These are phyloP conservation scores for Tetranychus truncatus DNA, from an alignment of 2,888 invertebrate species.

Conservation along the genomic window DNA sequence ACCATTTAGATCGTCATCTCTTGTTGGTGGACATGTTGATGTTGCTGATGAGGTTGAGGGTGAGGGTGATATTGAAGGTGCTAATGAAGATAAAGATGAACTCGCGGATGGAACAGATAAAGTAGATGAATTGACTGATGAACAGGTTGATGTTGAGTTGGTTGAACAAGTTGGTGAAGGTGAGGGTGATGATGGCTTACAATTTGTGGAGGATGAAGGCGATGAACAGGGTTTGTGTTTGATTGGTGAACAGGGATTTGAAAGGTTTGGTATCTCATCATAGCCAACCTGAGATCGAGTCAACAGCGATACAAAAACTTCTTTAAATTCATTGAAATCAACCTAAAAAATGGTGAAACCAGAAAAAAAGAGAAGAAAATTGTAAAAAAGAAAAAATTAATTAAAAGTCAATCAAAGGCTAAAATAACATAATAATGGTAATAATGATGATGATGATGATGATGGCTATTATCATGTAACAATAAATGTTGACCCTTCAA, in stretches of 20 bases:
- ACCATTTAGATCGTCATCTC: not conserved
- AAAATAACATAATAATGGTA: not conserved
- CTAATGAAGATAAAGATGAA: not conserved
- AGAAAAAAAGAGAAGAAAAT: no score
- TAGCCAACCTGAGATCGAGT: conserved; percentile 23
- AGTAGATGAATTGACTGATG: not conserved
- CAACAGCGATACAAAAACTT: conserved; percentile 27
- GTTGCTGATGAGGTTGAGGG: not conserved
- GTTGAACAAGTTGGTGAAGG: not conserved
- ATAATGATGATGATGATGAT: no score
- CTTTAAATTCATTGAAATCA: conserved; percentile 28
- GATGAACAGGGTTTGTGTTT: not conserved
- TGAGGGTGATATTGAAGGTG: not conserved
- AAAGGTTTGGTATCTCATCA: not conserved
- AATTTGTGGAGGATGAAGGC: not conserved
- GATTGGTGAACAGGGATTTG: not conserved
- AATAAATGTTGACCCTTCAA: no score
- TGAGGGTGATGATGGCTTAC: not conserved
- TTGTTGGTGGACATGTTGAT: not conserved
- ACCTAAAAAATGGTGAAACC: conserved; percentile 22
- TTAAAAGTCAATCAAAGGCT: not conserved
- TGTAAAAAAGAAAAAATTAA: not conserved
- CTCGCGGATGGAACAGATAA: not conserved
- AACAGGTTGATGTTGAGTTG: not conserved
- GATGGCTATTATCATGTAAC: no score